Conservation (phyloP, 2,888 invertebrate genomes). For the Caenorhabditis panamensis region DNA sequence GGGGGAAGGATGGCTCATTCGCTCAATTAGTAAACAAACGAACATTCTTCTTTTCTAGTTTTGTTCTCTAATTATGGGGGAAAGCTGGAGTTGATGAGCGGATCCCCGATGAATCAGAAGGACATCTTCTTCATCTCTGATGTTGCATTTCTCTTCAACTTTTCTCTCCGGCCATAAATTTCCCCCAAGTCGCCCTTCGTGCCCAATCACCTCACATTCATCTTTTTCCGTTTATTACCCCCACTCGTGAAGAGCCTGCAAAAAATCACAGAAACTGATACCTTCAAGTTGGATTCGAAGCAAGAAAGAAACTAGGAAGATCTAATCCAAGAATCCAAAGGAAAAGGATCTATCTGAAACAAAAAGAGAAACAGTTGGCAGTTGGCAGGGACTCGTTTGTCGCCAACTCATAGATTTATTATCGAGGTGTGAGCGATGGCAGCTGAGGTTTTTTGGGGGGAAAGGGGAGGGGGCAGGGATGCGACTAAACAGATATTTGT, state of each 20-base stretch:
- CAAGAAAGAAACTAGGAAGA: too few relatives aligned
- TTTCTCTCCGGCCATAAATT: slow-evolving; percentile 29
- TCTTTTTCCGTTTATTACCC: slow-evolving; percentile 42
- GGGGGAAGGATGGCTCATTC: neutral
- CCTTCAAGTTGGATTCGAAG: too few relatives aligned
- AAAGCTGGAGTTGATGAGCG: too few relatives aligned
- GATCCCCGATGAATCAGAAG: slow-evolving; percentile 20
- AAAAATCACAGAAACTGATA: too few relatives aligned
- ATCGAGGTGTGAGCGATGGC: slow-evolving; percentile 37
- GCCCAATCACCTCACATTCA: slow-evolving; percentile 30
- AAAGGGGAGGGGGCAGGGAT: too few relatives aligned
- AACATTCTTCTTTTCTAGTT: slow-evolving; percentile 11
- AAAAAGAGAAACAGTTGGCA: slow-evolving; percentile 39
- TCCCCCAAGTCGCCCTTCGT: neutral
- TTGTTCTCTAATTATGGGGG: slow-evolving; percentile 9
- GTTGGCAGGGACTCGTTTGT: neutral
- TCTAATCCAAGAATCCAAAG: slow-evolving; percentile 2
- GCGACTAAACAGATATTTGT: slow-evolving; percentile 16
- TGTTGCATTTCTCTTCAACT: slow-evolving; percentile 5
- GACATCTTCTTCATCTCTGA: neutral
- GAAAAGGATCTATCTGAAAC: slow-evolving; percentile 20
- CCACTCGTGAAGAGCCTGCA: neutral
- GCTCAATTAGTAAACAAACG: slow-evolving; percentile 51
- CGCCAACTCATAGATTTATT: slow-evolving; percentile 34
- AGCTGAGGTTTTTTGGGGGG: slow-evolving; percentile 45